These are phyloP conservation scores for Onthophagus taurus DNA, from an alignment of 1,140 invertebrate genomes.

Conservation along the genomic window DNA sequence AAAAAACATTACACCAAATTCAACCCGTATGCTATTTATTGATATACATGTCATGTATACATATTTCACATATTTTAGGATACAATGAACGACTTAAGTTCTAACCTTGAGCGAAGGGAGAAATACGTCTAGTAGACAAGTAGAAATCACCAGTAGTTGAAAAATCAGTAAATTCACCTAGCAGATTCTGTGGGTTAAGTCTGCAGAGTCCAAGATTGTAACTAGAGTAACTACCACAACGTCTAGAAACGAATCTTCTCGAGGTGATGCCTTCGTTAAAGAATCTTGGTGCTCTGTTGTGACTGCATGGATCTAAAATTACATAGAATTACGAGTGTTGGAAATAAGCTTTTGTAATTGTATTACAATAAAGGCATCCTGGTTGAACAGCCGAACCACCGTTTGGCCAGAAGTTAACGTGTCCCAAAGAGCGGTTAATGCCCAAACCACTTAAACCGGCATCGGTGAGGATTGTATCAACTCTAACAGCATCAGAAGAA, in stretches of 20 bases:
- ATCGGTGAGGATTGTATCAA: slow-evolving; percentile 6
- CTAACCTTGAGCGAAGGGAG: slow-evolving; percentile 9
- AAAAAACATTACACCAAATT: too few species aligned
- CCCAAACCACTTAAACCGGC: slow-evolving; percentile 5
- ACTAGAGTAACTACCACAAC: neutral
- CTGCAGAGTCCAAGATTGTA: slow-evolving; percentile 1
- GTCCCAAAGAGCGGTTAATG: slow-evolving; percentile 1
- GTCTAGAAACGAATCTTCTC: slow-evolving; percentile 3
- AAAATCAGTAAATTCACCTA: slow-evolving; percentile 5
- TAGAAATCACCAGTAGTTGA: slow-evolving; percentile 6
- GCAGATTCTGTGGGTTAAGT: slow-evolving; percentile 5
- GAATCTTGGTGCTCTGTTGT: slow-evolving; percentile 1
- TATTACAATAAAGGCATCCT: slow-evolving; percentile 8
- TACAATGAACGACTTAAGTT: too few species aligned
- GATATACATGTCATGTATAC: too few species aligned
- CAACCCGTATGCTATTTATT: too few species aligned
- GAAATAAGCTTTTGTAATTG: too few species aligned
- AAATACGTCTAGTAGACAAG: neutral
- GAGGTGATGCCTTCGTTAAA: slow-evolving; percentile 6
- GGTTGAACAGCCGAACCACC: slow-evolving; percentile 8
- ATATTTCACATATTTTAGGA: too few species aligned
- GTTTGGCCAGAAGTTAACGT: slow-evolving; percentile 8
- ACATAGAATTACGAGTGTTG: neutral
- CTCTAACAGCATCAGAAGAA: neutral
- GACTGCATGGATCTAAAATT: slow-evolving; percentile 10